These are phyloP conservation scores for Loriculus beryllinus DNA, from an alignment of 2,797 vertebrate species.

Conservation along the genomic window DNA sequence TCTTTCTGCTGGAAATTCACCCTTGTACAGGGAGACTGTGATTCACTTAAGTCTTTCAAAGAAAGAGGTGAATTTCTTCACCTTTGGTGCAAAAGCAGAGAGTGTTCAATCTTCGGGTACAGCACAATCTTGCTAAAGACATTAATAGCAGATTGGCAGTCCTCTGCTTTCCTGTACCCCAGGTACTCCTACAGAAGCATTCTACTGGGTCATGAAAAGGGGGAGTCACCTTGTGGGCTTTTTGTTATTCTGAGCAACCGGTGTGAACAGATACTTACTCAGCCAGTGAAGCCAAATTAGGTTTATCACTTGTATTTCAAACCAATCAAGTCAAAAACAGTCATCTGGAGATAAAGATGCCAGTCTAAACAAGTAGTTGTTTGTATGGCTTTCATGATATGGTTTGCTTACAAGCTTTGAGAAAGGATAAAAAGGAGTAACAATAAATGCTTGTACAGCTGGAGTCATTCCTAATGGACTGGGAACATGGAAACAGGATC, in stretches of 20 bases:
- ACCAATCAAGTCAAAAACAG: constrained; percentile 13
- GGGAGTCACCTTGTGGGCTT: not conserved
- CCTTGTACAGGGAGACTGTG: not conserved
- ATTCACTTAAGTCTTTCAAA: not conserved
- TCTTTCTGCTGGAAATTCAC: not conserved
- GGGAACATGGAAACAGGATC: not conserved
- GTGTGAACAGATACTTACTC: not conserved
- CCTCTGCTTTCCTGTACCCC: not conserved
- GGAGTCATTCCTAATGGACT: not conserved
- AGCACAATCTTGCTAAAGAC: not conserved
- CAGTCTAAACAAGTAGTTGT: constrained; percentile 15
- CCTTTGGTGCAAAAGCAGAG: not conserved
- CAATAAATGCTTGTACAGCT: not conserved
- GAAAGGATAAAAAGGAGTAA: not conserved
- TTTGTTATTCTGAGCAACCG: not conserved
- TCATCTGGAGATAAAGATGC: not conserved
- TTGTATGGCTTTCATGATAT: not conserved
- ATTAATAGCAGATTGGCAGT: not conserved
- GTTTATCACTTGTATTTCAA: constrained; percentile 43
- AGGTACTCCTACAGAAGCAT: not conserved
- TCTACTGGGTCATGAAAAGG: not conserved
- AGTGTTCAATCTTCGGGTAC: not conserved
- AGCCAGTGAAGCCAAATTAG: constrained; percentile 29
- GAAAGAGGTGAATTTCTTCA: not conserved
- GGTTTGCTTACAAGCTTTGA: not conserved